Conservation (phyloP, 2,113 vertebrate genomes). For the Stomatorhinus ivindoensis region DNA sequence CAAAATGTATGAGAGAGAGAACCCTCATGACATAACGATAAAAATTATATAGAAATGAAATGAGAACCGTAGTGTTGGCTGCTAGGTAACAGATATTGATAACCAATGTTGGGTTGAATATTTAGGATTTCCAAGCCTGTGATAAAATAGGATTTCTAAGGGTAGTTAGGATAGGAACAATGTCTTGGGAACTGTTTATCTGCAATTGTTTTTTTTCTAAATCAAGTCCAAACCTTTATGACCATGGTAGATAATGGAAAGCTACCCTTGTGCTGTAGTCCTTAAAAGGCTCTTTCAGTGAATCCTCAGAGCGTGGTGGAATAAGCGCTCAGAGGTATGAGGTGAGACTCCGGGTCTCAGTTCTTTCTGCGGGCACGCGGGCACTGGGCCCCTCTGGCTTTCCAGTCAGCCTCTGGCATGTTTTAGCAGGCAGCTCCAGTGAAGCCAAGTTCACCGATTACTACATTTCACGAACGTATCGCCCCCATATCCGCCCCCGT, state of each 20-base stretch:
- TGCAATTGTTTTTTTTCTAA: neutral
- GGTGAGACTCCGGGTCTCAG: neutral
- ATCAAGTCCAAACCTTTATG: neutral
- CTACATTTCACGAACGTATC: neutral
- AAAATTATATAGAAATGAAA: too few species aligned
- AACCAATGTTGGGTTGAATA: too few species aligned
- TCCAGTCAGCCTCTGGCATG: neutral
- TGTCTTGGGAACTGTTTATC: neutral
- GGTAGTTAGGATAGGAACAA: neutral
- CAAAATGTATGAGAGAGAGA: too few species aligned
- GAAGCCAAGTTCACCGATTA: neutral
- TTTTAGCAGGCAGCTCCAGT: neutral
- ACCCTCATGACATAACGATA: too few species aligned
- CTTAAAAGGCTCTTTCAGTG: neutral
- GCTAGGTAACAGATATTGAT: too few species aligned
- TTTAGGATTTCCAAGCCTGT: too few species aligned
- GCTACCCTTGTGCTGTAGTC: neutral
- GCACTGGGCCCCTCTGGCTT: neutral
- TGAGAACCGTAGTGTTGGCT: too few species aligned
- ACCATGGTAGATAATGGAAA: neutral
- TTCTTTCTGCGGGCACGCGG: neutral
- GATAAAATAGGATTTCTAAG: too few species aligned
- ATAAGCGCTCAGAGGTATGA: neutral
- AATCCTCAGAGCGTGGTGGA: neutral
- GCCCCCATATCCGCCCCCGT: neutral